Evolutionary conservation across 2,113 vertebrate species (phyloP).

Genomic region (Perca schrenkii): DNA sequence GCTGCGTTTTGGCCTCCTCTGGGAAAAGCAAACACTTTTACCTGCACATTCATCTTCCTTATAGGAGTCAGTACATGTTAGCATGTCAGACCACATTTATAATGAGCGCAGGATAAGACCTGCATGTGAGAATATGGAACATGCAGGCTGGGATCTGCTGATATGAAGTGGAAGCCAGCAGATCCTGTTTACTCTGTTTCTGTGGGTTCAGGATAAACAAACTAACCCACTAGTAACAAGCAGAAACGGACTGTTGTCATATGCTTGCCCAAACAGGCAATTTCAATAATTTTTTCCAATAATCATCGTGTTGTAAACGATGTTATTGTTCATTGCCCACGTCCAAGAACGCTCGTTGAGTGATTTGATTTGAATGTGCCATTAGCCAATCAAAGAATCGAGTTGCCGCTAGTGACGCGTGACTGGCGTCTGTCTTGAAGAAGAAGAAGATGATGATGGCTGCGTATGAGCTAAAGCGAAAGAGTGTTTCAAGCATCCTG

Average conservation of each 20-base stretch:
- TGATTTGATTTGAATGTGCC: too few relatives aligned
- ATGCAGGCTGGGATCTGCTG: constrained; percentile 20
- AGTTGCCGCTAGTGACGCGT: too few relatives aligned
- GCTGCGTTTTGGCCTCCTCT: neutral
- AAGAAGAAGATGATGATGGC: too few relatives aligned
- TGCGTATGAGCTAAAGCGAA: too few relatives aligned
- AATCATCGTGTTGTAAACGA: too few relatives aligned
- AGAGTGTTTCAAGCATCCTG: too few relatives aligned
- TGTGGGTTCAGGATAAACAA: neutral
- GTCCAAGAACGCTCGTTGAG: too few relatives aligned
- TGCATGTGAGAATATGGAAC: constrained; percentile 49
- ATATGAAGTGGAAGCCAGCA: neutral
- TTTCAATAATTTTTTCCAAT: too few relatives aligned
- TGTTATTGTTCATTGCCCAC: too few relatives aligned
- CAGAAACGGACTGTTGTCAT: neutral
- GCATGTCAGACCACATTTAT: constrained; percentile 9
- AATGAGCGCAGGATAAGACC: constrained; percentile 11
- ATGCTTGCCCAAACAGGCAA: too few relatives aligned
- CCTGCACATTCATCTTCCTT: constrained; percentile 50
- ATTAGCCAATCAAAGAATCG: too few relatives aligned
- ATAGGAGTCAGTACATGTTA: neutral
- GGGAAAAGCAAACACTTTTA: constrained; percentile 6
- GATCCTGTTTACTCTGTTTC: constrained; percentile 15
- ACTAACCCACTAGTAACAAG: neutral
- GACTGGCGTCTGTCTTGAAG: too few relatives aligned